Conservation (phyloP, 2,797 vertebrate genomes). For the Sebastes nivosus region DNA sequence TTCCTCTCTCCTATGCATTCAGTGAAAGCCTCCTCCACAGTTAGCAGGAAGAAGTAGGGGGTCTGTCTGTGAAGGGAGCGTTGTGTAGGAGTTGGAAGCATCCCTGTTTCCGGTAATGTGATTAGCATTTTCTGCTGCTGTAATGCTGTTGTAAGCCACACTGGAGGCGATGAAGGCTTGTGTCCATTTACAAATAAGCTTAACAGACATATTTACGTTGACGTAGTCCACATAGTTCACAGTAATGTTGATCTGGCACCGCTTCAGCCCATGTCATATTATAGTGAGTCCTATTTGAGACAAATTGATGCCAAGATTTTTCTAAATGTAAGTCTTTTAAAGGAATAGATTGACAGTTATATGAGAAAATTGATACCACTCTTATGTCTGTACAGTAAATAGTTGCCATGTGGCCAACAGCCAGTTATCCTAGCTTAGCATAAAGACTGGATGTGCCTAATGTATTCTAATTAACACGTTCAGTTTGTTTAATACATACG, state of each 20-base stretch:
- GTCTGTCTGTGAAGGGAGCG: slow-evolving; percentile 28
- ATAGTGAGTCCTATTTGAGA: background rate
- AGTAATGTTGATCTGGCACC: background rate
- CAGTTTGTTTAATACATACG: background rate
- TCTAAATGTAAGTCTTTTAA: background rate
- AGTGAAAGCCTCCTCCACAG: slow-evolving; percentile 31
- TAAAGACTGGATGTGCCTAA: background rate
- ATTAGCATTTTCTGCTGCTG: slow-evolving; percentile 28
- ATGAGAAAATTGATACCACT: background rate
- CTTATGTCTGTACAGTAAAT: background rate
- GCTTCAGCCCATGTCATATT: background rate
- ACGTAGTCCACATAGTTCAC: background rate
- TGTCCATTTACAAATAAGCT: slow-evolving; percentile 20
- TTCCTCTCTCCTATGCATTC: slow-evolving; percentile 32
- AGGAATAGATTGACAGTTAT: background rate
- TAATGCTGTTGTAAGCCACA: slow-evolving; percentile 18
- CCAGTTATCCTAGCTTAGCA: background rate
- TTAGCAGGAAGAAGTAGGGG: slow-evolving; percentile 27
- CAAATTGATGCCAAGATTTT: slow-evolving; percentile 2
- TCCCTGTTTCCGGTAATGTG: slow-evolving; percentile 40
- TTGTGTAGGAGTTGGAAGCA: slow-evolving; percentile 43
- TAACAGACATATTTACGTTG: slow-evolving; percentile 8
- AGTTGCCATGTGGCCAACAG: background rate
- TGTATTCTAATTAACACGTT: background rate
- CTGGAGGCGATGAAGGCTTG: slow-evolving; percentile 9